phyloP scores from a whole-genome alignment of 1,140 invertebrate species.

The Drosophila virilis region DNA sequence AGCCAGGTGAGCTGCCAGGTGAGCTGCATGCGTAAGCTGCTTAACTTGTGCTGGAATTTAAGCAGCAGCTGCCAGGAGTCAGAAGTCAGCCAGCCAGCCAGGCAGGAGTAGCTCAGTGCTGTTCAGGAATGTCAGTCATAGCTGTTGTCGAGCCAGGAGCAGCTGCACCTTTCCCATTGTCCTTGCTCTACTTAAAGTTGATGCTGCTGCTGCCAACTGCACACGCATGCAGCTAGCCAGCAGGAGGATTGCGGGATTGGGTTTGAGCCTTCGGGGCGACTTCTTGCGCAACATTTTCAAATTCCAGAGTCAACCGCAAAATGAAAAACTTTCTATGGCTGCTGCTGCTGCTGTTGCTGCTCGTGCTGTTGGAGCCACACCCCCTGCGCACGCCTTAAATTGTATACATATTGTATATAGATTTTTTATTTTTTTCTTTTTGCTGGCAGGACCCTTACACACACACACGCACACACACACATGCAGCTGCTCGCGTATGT shows the following conservation, averaged over 20 bases:
- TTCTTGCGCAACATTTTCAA: constrained; percentile 77
- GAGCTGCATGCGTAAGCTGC: constrained; percentile 69
- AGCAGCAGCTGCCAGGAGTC: constrained; percentile 30
- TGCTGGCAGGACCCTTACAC: constrained; percentile 45
- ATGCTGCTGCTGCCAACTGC: constrained; percentile 56
- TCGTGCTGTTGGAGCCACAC: constrained; percentile 26
- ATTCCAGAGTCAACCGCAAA: constrained; percentile 78
- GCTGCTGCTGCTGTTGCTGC: constrained; percentile 34
- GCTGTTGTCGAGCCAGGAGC: constrained; percentile 2
- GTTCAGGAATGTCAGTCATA: constrained; percentile 61
- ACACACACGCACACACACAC: constrained; percentile 37
- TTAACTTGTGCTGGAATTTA: constrained; percentile 74
- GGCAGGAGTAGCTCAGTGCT: constrained; percentile 45
- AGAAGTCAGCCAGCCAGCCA: not conserved
- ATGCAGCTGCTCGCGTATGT: constrained; percentile 36
- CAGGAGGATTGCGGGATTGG: not conserved
- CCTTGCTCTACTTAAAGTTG: constrained; percentile 72
- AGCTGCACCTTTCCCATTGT: constrained; percentile 39
- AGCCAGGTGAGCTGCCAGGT: constrained; percentile 18
- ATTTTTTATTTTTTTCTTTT: constrained; percentile 1
- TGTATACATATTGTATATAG: constrained; percentile 48
- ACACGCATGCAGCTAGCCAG: constrained; percentile 50
- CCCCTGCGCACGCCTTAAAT: constrained; percentile 11
- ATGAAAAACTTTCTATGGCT: constrained; percentile 78
- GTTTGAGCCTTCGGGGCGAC: constrained; percentile 45